Conservation (phyloP, 2,113 vertebrate species). For the Cyphomyrus discorhynchus region DNA sequence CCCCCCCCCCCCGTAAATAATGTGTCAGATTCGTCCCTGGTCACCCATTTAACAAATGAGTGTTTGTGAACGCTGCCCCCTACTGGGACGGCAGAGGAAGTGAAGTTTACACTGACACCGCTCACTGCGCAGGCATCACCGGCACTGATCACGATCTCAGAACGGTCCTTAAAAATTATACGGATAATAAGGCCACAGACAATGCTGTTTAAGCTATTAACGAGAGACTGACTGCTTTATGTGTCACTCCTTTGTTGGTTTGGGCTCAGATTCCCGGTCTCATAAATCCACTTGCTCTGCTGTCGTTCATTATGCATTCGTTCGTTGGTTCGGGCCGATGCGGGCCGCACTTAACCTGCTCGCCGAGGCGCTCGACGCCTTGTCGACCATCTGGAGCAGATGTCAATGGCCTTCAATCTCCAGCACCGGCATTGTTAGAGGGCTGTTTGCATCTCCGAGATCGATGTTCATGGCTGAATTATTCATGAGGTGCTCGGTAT, state of each 20-base stretch:
- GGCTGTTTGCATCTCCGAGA: slow-evolving; percentile 30
- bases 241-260: neutral
- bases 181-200: neutral
- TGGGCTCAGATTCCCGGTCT: neutral
- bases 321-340: neutral
- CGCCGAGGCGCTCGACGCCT: neutral
- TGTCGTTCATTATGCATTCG: neutral
- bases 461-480: slow-evolving; percentile 30
- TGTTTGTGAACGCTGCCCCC: neutral
- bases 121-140: neutral
- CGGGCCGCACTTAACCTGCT: neutral
- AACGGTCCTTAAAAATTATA: neutral
- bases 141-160: neutral
- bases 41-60: neutral
- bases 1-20: neutral
- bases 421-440: slow-evolving; percentile 28
- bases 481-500: slow-evolving; percentile 27
- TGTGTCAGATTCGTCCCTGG: neutral
- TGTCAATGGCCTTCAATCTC: slow-evolving; percentile 12
- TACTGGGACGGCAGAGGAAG: neutral
- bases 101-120: neutral
- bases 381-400: neutral
- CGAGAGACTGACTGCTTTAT: neutral
- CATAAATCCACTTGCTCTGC: neutral
- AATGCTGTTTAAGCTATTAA: neutral